Percentiles rank a stretch among this genome's conserved stretches.
Evolutionary conservation across 2,797 vertebrate genomes (phyloP).

Genomic region (Crocidura indochinensis): DNA sequence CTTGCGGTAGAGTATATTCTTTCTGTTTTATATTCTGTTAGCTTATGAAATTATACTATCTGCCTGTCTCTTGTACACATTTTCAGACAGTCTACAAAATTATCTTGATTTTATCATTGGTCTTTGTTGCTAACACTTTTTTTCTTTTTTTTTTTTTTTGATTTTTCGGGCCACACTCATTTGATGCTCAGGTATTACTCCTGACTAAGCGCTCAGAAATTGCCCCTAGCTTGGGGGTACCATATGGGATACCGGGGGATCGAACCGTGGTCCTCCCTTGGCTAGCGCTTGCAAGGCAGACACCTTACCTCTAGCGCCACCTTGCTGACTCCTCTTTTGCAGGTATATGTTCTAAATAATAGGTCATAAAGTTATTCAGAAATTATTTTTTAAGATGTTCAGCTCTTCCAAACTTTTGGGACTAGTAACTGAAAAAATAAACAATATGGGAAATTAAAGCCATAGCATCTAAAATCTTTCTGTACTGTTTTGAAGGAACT

Average conservation of each 20-base stretch:
- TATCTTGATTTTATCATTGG: background rate
- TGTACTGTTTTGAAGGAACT: background rate
- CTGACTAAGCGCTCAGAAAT: too few species aligned
- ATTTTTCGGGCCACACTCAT: too few species aligned
- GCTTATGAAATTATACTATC: slow-evolving; percentile 26
- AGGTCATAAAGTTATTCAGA: slow-evolving; percentile 41
- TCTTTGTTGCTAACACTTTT: slow-evolving; percentile 26
- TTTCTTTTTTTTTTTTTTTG: too few species aligned
- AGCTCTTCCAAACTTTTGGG: slow-evolving; percentile 26
- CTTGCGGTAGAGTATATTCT: background rate
- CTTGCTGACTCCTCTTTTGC: too few species aligned
- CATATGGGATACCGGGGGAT: too few species aligned
- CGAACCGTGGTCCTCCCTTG: too few species aligned
- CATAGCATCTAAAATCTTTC: background rate
- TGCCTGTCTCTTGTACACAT: background rate
- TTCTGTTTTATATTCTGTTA: slow-evolving; percentile 28
- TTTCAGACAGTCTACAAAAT: background rate
- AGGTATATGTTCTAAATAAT: slow-evolving; percentile 38
- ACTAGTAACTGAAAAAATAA: slow-evolving; percentile 5
- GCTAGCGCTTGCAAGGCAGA: too few species aligned
- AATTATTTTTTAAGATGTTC: slow-evolving; percentile 30
- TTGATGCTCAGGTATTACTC: too few species aligned
- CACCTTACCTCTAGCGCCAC: too few species aligned
- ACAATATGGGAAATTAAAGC: background rate
- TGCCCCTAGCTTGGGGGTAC: too few species aligned